These are phyloP conservation scores for Pinna nobilis DNA, from an alignment of 1,140 invertebrate species.

Conservation along the genomic window DNA sequence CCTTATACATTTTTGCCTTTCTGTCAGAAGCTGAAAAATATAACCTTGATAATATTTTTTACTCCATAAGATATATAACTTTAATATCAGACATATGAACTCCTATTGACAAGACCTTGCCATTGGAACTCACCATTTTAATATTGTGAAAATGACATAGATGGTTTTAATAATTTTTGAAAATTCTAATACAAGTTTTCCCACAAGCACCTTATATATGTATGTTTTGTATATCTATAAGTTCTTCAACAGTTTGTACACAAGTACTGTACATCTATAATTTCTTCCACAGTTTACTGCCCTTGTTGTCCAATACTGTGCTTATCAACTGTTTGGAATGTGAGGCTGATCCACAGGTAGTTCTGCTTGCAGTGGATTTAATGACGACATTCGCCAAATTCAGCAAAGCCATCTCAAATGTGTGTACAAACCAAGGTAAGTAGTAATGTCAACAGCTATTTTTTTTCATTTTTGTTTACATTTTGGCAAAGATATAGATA, in stretches of 20 bases:
- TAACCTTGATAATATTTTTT: no score
- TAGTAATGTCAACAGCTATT: neutral
- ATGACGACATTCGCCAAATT: constrained; percentile 36
- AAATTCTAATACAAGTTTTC: neutral
- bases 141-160: neutral
- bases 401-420: constrained; percentile 36
- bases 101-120: no score
- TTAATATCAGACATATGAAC: no score
- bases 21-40: no score
- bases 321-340: constrained; percentile 43
- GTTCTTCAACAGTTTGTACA: neutral
- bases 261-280: neutral
- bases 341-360: constrained; percentile 24
- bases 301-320: constrained; percentile 34
- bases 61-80: no score
- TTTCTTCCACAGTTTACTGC: constrained; percentile 30
- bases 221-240: neutral
- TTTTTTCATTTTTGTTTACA: neutral
- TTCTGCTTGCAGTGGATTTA: constrained; percentile 32
- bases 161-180: neutral
- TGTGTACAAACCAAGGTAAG: constrained; percentile 36
- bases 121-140: neutral
- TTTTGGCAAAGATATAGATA: neutral
- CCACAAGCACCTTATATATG: neutral
- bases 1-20: no score